Conservation (phyloP, 2,888 invertebrate genomes). For the Limenitis camilla region DNA sequence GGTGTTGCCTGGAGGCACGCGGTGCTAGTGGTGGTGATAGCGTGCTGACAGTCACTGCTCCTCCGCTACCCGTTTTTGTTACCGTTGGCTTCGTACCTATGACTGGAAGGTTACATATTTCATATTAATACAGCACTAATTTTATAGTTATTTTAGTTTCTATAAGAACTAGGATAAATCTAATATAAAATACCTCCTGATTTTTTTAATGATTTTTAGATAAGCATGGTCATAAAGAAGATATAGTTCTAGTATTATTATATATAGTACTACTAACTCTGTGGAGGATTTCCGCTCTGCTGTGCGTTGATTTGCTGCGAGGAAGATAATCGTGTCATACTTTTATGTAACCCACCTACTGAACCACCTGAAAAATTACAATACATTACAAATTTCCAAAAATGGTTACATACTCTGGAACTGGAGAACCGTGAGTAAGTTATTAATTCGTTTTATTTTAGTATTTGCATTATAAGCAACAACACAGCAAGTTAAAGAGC, state of each 20-base stretch:
- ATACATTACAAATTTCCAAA: no score
- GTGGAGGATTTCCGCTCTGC: slow-evolving; percentile 21
- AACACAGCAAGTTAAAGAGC: no score
- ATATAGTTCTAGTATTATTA: neutral
- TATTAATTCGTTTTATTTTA: no score
- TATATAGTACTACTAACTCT: slow-evolving; percentile 10
- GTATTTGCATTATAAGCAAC: no score
- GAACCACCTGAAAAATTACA: slow-evolving; percentile 71
- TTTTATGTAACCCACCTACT: slow-evolving; percentile 85
- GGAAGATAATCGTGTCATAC: slow-evolving; percentile 86
- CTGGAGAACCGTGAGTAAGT: no score
- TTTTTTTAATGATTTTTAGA: no score
- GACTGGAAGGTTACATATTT: neutral
- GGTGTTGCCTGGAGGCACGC: slow-evolving; percentile 71
- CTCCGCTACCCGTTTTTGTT: slow-evolving; percentile 12
- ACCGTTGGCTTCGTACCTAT: slow-evolving; percentile 34
- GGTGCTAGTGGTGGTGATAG: no score
- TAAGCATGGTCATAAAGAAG: no score
- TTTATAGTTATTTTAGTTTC: no score
- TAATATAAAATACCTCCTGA: no score
- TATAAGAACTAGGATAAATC: no score
- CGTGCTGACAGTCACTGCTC: slow-evolving; percentile 74
- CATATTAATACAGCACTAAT: neutral
- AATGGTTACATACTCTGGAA: no score
- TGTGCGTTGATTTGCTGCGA: slow-evolving; percentile 83